Evolutionary conservation across 1,140 invertebrate genomes (phyloP), one percentile per base, ranked within the genome.

Genomic region (Drosophila jambulina): DNA sequence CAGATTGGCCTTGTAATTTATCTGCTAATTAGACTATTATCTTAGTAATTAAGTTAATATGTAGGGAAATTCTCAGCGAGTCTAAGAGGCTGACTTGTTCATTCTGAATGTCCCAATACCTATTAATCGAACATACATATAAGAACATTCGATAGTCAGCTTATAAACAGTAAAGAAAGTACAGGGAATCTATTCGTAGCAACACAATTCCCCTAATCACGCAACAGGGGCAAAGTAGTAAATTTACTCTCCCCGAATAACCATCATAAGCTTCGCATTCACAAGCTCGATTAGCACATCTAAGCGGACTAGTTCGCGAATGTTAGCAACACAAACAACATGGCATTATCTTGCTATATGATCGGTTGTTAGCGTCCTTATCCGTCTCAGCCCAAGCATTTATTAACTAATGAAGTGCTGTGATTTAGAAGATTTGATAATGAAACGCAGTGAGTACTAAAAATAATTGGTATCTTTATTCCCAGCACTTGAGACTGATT

Each of bases 1-100:
- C 36, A 42, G 23, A 29, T 32, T 67, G 48, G 46, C 62, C 68
- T 42, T 60, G 32, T 1, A 29, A 58, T 34, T 58, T 60, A 72
- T 51, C 19, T 23, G 15, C 54, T 49, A 72, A 72, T 72, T 72
- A 71, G 69, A 13, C 67, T 34, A 71, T 71, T 72, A 72, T 19
- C 67, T 19, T 7, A 17, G 42, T 43, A 71, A 45, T 72, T 60
- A 72, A 71, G 38, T 43, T 45, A n/a, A 51, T 42, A 29, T 51
- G 36, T 17, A 32, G 23, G 25, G 15, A 71, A 51, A 19, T 56
- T 60, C 67, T 49, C 54, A 53, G 13, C 0, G 12, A 25, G 45
- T 51, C 27, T 69, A 25, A 25, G 4, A 51, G 12, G 5, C n/a
- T 7, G 23, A 8, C 19, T 46, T 17, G 23, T 34, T 27, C 3